These are phyloP conservation scores for Zhuqinia jingwanae DNA, from an alignment of 2,888 invertebrate species.

Conservation along the genomic window DNA sequence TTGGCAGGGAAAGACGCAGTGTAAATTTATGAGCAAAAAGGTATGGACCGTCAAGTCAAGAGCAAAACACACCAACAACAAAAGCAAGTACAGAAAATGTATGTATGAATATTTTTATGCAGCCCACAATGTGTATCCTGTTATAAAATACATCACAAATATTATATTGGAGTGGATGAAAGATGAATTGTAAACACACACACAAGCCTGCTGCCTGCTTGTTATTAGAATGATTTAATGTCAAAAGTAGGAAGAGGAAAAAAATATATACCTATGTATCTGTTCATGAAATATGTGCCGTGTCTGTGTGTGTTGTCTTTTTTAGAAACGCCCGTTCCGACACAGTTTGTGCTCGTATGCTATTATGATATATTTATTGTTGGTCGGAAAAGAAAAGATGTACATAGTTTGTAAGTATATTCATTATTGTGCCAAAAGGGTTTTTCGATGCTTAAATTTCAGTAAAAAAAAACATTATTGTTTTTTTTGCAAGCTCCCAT, in stretches of 20 bases:
- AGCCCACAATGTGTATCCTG: not conserved
- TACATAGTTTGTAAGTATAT: too few species aligned
- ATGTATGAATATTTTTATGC: slow-evolving; percentile 2
- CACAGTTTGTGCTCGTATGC: not conserved
- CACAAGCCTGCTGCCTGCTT: too few species aligned
- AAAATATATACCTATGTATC: not conserved
- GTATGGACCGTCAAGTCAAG: not conserved
- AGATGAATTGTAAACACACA: not conserved
- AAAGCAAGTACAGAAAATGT: not conserved
- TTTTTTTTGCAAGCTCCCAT: too few species aligned
- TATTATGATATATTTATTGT: not conserved
- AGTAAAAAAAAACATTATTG: too few species aligned
- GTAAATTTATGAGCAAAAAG: slow-evolving; percentile 24
- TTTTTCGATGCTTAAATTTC: too few species aligned
- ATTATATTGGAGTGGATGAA: slow-evolving; percentile 4
- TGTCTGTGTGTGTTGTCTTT: slow-evolving; percentile 18
- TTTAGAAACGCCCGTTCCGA: slow-evolving; percentile 50
- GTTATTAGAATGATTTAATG: slow-evolving; percentile 50
- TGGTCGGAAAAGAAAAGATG: too few species aligned
- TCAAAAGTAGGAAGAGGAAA: slow-evolving; percentile 23
- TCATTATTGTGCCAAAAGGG: too few species aligned
- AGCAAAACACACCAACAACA: too few species aligned
- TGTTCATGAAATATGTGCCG: slow-evolving; percentile 41
- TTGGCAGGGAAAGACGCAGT: too few species aligned
- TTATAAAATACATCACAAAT: not conserved